Evolutionary conservation across 2,113 vertebrate genomes (phyloP), one percentile per base, ranked within the genome.

Genomic region (Abramis brama): DNA sequence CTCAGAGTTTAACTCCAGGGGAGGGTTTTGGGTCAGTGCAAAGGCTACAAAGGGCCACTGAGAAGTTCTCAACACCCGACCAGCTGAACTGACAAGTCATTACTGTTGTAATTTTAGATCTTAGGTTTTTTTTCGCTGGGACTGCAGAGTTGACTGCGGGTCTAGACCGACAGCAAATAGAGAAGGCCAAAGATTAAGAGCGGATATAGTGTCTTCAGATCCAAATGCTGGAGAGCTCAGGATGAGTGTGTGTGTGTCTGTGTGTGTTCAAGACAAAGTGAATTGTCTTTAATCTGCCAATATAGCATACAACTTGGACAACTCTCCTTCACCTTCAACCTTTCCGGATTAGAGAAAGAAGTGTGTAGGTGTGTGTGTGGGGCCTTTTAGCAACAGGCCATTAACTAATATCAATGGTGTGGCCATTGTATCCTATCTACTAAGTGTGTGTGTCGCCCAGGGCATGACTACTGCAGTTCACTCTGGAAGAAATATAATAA

Each of bases 111-210:
- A 88, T 92, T 92, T 92, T 91, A 87, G 90, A 87, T 89, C 84
- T 82, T 89, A 27, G 84, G 6, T 7, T 39, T 78, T 50, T 70
- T 71, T 4, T 19, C 13, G 6, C 43, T n/a, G 47, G 25, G 12
- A 55, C 30, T 68, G 27, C 45, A 70, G 62, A 82, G 85, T 90
- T 90, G 90, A 90, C 90, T 83, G 82, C 68, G 80, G 85, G 88
- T 92, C 92, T 91, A 91, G 92, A 94, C 89, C 17, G 88, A 89
- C 90, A 86, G 89, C 91, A 92, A 93, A 92, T 86, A 91, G 91
- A 87, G 90, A 91, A 91, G 78, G 64, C 77, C 71, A 75, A 64
- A 52, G 75, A 79, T 59, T 36, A 66, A 83, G 36, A 60, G 62
- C 43, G 30, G 62, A 75, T 70, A 55, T 87, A 55, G 47, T 74